A percentile compares a stretch with the other conserved stretches of the same genome.
Conservation (phyloP, 1,140 invertebrate genomes). For the Magallana gigas region DNA sequence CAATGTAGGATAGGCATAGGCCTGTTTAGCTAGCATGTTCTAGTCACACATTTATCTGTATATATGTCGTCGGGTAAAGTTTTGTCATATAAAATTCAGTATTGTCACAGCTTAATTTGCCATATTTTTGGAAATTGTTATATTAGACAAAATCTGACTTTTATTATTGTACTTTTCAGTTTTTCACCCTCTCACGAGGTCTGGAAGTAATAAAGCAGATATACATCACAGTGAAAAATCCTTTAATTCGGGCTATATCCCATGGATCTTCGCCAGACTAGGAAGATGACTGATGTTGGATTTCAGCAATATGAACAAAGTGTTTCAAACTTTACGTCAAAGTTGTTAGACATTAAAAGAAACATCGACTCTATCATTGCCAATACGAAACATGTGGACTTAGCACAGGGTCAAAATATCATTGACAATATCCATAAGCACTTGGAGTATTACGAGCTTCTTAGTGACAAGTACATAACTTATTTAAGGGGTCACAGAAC, state of each 20-base stretch:
- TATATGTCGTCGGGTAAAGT: too few relatives aligned
- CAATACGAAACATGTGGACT: neutral
- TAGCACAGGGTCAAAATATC: neutral
- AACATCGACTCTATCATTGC: neutral
- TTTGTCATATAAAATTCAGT: too few relatives aligned
- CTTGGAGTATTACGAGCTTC: neutral
- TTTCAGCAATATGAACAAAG: neutral
- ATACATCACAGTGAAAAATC: conserved; percentile 23
- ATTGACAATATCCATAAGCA: neutral
- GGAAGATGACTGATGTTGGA: neutral
- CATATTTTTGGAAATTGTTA: too few relatives aligned
- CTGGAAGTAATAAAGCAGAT: neutral
- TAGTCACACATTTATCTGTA: too few relatives aligned
- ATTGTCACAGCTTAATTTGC: too few relatives aligned
- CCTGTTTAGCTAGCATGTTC: too few relatives aligned
- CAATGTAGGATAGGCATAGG: too few relatives aligned
- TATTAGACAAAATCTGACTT: neutral
- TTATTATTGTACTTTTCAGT: neutral
- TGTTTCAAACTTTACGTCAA: neutral
- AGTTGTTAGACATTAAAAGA: neutral
- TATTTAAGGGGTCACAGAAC: neutral
- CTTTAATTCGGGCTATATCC: neutral
- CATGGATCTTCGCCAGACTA: neutral
- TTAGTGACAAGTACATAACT: neutral
- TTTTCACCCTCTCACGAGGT: neutral